Percentiles rank a stretch among this genome's conserved stretches.
Conservation (phyloP, 2,797 vertebrate species). For the Sebastiscus albofasciatus region DNA sequence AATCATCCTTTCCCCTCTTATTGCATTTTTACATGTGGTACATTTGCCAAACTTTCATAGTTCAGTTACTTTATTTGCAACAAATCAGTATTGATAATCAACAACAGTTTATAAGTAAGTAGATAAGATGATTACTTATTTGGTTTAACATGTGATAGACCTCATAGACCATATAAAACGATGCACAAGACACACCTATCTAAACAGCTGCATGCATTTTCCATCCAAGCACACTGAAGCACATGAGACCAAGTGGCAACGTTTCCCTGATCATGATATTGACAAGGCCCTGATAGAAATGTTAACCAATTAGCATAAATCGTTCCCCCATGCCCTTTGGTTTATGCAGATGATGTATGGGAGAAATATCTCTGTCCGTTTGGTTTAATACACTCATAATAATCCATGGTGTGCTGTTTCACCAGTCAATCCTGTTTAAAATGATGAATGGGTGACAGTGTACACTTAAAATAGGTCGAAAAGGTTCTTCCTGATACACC, state of each 20-base stretch:
- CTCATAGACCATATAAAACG: neutral
- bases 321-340: slow-evolving; percentile 35
- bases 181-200: neutral
- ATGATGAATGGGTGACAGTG: slow-evolving; percentile 18
- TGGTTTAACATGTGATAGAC: neutral
- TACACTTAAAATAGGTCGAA: neutral
- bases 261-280: slow-evolving; percentile 35
- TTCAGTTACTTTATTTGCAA: neutral
- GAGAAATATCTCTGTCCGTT: slow-evolving; percentile 31
- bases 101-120: neutral
- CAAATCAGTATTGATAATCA: neutral
- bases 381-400: slow-evolving; percentile 46
- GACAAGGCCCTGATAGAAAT: slow-evolving; percentile 43
- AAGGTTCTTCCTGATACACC: neutral
- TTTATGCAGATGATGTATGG: slow-evolving; percentile 45
- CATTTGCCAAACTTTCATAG: neutral
- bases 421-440: slow-evolving; percentile 16
- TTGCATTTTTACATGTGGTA: neutral
- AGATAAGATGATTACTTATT: slow-evolving; percentile 13
- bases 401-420: slow-evolving; percentile 24
- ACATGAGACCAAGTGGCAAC: slow-evolving; percentile 13
- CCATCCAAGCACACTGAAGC: neutral
- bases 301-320: slow-evolving; percentile 50
- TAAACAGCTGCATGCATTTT: slow-evolving; percentile 27
- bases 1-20: neutral